Base-by-base conservation (phyloP, 2,797 vertebrate species). In the Halcyon chelicuti region DNA sequence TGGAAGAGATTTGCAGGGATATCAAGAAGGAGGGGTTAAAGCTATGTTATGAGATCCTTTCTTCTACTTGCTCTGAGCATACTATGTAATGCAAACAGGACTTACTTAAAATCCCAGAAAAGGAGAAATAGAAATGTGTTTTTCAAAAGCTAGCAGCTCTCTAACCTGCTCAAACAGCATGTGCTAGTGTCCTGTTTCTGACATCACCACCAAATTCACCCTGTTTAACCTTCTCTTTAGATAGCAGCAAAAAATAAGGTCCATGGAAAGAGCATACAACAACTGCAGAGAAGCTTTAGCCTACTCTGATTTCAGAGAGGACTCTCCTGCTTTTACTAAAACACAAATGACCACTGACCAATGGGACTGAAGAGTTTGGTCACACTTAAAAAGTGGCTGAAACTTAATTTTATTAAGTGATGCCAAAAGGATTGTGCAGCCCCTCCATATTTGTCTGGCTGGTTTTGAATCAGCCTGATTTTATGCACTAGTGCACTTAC, bases 61-160 rank as follows among this genome's bases (percentile, higher is more conserved):
- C 47, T 66, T 86, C 61, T 66, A 44, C 14, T 39, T 44, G 9
- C 19, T 63, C 42, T 47, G 25, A 54, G 28, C 19, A 44, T 25
- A 29, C 6, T 57, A 29, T 29, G 4, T 37, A 23, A 74, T 65
- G 57, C 44, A 58, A 81, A 73, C 88, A 86, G 54, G 23, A 39
- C 88, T 95, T 61, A 85, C 83, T 83, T n/a, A 79, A 92, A 96
- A 90, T 73, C 58, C 54, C 25, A 66, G 87, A 77, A 80, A 89
- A 74, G 57, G 85, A 95, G 68, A 82, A 93, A 96, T 40, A 61
- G 54, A 72, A 2, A 18, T 57, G 83, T 88, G 61, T 49, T 65
- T 92, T 58, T 94, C 92, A 79, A 86, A 86, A 88, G 57, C 63
- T 31, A 93, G 70, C 67, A 86, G 65, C 61, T 72, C 10, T 57